Conservation (phyloP, 2,797 vertebrate genomes). For the Enteromius mattozi region DNA sequence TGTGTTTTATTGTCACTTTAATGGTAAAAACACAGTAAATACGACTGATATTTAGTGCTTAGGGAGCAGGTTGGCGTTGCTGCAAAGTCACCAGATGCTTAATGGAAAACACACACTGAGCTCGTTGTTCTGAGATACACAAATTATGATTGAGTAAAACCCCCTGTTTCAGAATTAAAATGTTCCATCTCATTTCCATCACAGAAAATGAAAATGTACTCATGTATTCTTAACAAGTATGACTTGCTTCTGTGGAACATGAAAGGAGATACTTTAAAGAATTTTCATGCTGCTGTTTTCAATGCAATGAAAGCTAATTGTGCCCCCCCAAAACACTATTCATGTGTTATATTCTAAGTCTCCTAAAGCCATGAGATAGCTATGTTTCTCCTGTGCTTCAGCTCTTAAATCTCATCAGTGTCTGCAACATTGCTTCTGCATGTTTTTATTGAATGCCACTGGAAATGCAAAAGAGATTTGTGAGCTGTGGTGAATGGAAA, state of each 20-base stretch:
- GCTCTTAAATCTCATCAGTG: background rate
- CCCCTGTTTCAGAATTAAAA: background rate
- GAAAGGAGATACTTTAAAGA: background rate
- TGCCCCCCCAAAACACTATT: background rate
- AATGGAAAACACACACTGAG: slow-evolving; percentile 4
- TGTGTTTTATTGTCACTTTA: background rate
- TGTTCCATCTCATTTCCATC: background rate
- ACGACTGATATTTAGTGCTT: background rate
- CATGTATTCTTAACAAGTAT: background rate
- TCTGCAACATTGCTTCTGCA: background rate
- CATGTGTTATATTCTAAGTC: background rate
- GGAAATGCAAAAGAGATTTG: background rate
- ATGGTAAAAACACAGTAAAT: background rate
- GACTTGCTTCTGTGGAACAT: background rate
- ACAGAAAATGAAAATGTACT: background rate
- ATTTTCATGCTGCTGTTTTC: background rate
- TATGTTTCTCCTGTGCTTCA: background rate
- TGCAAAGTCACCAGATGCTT: slow-evolving; percentile 16
- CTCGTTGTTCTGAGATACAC: slow-evolving; percentile 3
- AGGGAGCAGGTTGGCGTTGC: background rate
- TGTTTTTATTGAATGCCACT: background rate
- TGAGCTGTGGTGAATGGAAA: background rate
- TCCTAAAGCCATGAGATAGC: too few relatives aligned
- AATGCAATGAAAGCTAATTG: background rate
- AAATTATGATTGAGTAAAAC: slow-evolving; percentile 18